Percentiles rank a stretch among this genome's conserved stretches.
Conservation (phyloP, 2,797 vertebrate genomes). For the Enteromius anoplus region DNA sequence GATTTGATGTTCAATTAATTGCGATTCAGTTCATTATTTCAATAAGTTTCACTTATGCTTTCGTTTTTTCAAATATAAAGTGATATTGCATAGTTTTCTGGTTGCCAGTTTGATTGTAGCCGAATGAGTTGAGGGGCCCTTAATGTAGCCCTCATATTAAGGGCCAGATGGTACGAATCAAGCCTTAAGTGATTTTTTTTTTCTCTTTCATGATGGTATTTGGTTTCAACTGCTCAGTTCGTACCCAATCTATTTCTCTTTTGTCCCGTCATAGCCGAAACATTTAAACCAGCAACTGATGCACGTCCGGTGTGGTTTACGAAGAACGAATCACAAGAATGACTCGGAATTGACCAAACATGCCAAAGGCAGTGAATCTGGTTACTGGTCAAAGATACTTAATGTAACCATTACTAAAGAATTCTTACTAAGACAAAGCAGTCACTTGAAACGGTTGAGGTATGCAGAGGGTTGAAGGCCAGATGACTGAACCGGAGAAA, state of each 20-base stretch:
- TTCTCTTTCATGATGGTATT: slow-evolving; percentile 46
- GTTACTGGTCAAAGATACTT: neutral
- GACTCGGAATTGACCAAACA: slow-evolving; percentile 38
- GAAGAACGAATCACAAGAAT: slow-evolving; percentile 39
- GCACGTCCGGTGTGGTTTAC: slow-evolving; percentile 49
- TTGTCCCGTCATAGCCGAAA: slow-evolving; percentile 58
- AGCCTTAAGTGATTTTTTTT: slow-evolving; percentile 48
- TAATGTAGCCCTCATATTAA: slow-evolving; percentile 35
- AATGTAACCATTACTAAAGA: slow-evolving; percentile 20
- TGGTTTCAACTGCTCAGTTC: slow-evolving; percentile 58
- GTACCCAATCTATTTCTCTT: slow-evolving; percentile 41
- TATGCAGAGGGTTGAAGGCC: slow-evolving; percentile 26
- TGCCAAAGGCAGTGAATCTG: slow-evolving; percentile 32
- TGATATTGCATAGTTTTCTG: slow-evolving; percentile 28
- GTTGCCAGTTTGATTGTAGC: slow-evolving; percentile 29
- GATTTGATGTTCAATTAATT: slow-evolving; percentile 38
- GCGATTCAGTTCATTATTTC: slow-evolving; percentile 7
- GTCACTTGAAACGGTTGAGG: slow-evolving; percentile 24
- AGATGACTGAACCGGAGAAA: slow-evolving; percentile 21
- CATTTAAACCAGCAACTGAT: slow-evolving; percentile 46
- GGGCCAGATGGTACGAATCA: slow-evolving; percentile 65
- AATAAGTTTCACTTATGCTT: neutral
- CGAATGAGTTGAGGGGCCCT: slow-evolving; percentile 40
- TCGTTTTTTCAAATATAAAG: neutral
- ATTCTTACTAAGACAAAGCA: neutral